Evolutionary conservation across 2,113 vertebrate species (phyloP).

Genomic region (Axis porcinus): DNA sequence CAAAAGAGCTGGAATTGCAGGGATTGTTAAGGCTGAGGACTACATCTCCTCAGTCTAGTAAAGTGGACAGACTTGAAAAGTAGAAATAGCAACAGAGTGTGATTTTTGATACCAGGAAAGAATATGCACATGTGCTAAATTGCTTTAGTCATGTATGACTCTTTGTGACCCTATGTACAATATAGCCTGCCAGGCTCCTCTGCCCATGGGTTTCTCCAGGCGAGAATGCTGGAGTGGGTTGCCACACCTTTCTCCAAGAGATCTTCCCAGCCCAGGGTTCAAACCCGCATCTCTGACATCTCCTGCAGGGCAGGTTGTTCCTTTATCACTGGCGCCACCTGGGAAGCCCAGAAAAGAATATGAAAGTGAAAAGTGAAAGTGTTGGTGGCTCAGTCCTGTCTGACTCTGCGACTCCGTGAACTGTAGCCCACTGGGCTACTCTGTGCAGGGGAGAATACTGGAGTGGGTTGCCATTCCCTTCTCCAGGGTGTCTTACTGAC

Average conservation of each 20-base stretch:
- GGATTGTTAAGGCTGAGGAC: neutral
- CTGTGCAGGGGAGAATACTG: neutral
- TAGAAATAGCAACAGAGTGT: neutral
- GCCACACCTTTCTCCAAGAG: neutral
- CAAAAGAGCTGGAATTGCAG: neutral
- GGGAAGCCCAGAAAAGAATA: neutral
- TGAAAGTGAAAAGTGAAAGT: neutral
- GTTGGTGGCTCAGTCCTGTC: neutral
- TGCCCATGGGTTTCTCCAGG: neutral
- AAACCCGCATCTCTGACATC: fast-evolving
- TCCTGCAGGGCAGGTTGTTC: neutral
- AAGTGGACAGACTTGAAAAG: neutral
- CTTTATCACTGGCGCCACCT: neutral
- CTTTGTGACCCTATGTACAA: neutral
- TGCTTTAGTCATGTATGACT: neutral
- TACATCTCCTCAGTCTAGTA: neutral
- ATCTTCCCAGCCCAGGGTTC: neutral
- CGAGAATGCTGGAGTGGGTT: neutral
- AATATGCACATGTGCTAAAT: neutral
- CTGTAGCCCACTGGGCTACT: neutral
- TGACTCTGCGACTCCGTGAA: neutral
- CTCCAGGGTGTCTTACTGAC: neutral
- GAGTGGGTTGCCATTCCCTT: neutral
- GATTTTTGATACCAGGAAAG: neutral
- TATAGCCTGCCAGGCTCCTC: neutral